phyloP scores from a whole-genome alignment of 1,140 invertebrate genomes.

The Conus ventricosus region DNA sequence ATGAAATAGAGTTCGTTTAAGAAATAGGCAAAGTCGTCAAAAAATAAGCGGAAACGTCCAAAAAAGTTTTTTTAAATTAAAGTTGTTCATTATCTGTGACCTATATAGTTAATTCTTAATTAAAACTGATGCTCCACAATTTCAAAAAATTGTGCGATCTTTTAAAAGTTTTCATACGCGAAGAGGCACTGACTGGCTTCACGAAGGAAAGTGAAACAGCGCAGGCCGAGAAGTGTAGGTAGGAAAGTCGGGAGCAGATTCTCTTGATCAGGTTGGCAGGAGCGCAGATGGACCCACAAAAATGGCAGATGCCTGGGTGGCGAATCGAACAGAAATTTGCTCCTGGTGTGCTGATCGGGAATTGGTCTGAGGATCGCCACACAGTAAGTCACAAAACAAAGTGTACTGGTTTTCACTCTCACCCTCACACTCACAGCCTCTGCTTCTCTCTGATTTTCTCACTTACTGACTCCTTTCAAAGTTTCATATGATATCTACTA shows the following conservation, averaged over 20 bases:
- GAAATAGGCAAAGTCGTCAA: neutral
- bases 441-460: too few relatives aligned
- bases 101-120: too few relatives aligned
- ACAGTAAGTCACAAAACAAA: conserved; percentile 51
- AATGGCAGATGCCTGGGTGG: conserved; percentile 60
- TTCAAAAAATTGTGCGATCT: neutral
- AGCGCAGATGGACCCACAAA: neutral
- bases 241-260: neutral
- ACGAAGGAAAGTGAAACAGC: neutral
- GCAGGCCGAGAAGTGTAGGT: neutral
- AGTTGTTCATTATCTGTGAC: too few relatives aligned
- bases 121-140: neutral
- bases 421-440: too few relatives aligned
- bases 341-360: conserved; percentile 69
- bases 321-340: conserved; percentile 68
- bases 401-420: too few relatives aligned
- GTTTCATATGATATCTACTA: too few relatives aligned
- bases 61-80: too few relatives aligned
- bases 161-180: neutral
- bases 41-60: neutral
- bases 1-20: neutral
- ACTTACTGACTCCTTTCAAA: too few relatives aligned
- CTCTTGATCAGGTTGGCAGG: neutral
- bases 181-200: neutral
- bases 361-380: conserved; percentile 68